These are phyloP conservation scores for Xiphorhynchus erythropygius DNA, from an alignment of 2,797 vertebrate species.

Conservation along the genomic window DNA sequence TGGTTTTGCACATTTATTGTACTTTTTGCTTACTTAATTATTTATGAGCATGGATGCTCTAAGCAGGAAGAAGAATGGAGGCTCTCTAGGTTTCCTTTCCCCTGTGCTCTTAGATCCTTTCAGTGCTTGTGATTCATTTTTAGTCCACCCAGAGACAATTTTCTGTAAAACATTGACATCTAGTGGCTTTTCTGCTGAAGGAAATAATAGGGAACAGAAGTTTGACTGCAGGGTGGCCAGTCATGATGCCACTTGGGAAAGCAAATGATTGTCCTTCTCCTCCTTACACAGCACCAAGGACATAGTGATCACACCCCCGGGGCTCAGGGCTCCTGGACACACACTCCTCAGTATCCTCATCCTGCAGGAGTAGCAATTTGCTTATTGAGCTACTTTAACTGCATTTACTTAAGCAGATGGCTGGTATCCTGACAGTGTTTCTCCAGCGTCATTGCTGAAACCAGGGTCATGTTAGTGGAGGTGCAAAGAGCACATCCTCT, in stretches of 20 bases:
- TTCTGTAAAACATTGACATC: slow-evolving; percentile 77
- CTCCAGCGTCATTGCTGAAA: neutral
- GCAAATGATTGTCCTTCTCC: neutral
- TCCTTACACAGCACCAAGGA: fast-evolving
- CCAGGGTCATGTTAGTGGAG: neutral
- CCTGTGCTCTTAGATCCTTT: neutral
- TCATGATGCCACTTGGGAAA: neutral
- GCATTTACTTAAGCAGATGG: neutral
- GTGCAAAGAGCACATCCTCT: neutral
- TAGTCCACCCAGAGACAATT: neutral
- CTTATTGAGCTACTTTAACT: neutral
- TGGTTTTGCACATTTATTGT: neutral
- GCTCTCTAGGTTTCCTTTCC: neutral
- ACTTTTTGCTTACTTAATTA: neutral
- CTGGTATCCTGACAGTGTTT: neutral
- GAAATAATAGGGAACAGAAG: neutral
- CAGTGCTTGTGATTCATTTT: neutral
- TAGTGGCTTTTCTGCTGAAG: slow-evolving; percentile 69
- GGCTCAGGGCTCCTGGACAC: neutral
- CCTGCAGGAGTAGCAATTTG: neutral
- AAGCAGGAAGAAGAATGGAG: neutral
- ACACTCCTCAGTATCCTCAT: neutral
- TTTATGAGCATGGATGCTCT: neutral
- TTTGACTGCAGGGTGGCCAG: neutral
- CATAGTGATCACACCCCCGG: fast-evolving